Evolutionary conservation across 2,797 vertebrate genomes (phyloP), one percentile per base, ranked within the genome.

Genomic region (Phataginus tricuspis): DNA sequence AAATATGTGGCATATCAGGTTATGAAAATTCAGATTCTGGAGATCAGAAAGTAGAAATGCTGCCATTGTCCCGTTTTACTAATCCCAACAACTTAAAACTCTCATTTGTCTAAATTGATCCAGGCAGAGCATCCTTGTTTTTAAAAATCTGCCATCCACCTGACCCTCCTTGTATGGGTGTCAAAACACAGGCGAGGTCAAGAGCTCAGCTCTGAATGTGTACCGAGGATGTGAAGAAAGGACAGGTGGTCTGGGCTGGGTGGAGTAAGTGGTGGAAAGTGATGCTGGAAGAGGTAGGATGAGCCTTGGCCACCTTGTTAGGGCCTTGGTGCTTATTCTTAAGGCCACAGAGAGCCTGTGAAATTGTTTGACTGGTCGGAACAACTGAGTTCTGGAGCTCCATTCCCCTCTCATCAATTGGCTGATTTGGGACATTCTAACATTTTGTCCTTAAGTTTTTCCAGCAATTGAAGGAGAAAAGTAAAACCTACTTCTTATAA

Each of bases 401-500:
- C 63, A 66, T 29, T 94, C 42, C 27, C 25, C 79, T 72, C 86
- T 68, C 64, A 45, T 57, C 45, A 74, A n/a, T 57, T 91, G 16
- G 1, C 37, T 72, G 37, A 71, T 51, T 75, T 61, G 61, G 39
- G 57, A 68, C 49, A 51, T 71, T 29, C 64, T n/a, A 34, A 23
- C 18, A 27, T 4, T 31, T 92, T 84, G 27, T 78, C 34, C 18
- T 93, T 93, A 77, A 59, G 25, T 86, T 53, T 95, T 39, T 57
- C 34, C n/a, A 90, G 27, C 6, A 80, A 23, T 39, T 84, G 11
- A 82, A 94, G 18, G 21, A 64, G 63, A 27, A n/a, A 90, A 61
- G 4, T 72, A 86, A 82, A 88, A 82, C 61, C 55, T 7, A 16
- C 29, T 61, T 79, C 23, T 5, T 42, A 15, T 31, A 39, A 66